These are phyloP conservation scores for Syrphus vitripennis DNA, from an alignment of 2,888 invertebrate genomes.

Conservation along the genomic window DNA sequence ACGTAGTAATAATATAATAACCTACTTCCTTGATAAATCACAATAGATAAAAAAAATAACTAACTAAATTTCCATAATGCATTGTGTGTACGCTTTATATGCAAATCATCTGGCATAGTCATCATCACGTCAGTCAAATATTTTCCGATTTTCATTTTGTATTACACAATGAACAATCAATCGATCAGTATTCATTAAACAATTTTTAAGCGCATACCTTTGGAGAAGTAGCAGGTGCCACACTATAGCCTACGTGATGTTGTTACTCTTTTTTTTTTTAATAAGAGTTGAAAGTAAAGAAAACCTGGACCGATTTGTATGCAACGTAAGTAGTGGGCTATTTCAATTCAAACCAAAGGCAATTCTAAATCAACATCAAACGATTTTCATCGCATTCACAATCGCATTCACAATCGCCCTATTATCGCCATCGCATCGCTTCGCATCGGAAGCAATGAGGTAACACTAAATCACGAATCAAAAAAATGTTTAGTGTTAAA, in stretches of 20 bases:
- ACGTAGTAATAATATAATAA: neutral
- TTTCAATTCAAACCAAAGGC: slow-evolving; percentile 50
- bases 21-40: slow-evolving; percentile 16
- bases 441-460: slow-evolving; percentile 43
- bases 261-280: slow-evolving; percentile 29
- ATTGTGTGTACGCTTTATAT: slow-evolving; percentile 2
- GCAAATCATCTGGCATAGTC: slow-evolving; percentile 23
- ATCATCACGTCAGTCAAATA: slow-evolving; percentile 49
- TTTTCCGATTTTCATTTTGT: slow-evolving; percentile 54
- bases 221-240: slow-evolving; percentile 42
- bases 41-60: neutral
- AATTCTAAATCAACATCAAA: slow-evolving; percentile 57
- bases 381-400: neutral
- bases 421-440: neutral
- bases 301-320: slow-evolving; percentile 55
- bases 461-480: slow-evolving; percentile 21
- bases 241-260: slow-evolving; percentile 41
- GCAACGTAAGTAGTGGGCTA: slow-evolving; percentile 11
- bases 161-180: slow-evolving; percentile 40
- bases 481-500: slow-evolving; percentile 50
- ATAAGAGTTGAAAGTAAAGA: slow-evolving; percentile 52
- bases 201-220: slow-evolving; percentile 53
- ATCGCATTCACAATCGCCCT: no score
- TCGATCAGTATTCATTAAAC: slow-evolving; percentile 49
- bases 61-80: neutral